Conservation (phyloP, 30 jellyfish, hydroid and myxozoan genomes). For the Phacellophora camtschatica region DNA sequence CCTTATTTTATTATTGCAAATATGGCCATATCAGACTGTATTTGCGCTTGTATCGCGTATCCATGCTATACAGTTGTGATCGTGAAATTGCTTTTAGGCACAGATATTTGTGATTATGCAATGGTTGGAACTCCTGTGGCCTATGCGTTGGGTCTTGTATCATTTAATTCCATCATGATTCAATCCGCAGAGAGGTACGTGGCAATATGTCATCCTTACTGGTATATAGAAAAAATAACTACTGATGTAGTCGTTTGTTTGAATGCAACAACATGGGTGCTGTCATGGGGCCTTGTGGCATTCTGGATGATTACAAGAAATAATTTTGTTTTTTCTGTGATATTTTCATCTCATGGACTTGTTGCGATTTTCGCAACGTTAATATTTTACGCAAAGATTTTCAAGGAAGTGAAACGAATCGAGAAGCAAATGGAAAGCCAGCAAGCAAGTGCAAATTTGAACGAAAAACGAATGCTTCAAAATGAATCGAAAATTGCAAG, state of each 20-base stretch:
- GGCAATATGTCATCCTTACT: constrained; percentile 46
- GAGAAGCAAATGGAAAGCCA: constrained; percentile 31
- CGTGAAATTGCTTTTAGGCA: constrained; percentile 6
- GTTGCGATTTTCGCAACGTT: neutral
- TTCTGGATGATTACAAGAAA: constrained; percentile 21
- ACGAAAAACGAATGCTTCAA: constrained; percentile 17
- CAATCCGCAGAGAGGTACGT: constrained; percentile 52
- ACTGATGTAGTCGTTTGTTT: neutral
- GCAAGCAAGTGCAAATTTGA: constrained; percentile 17
- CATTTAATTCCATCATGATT: constrained; percentile 11
- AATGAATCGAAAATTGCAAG: constrained; percentile 56
- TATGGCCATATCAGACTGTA: constrained; percentile 45
- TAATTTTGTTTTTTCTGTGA: neutral
- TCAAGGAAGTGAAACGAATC: constrained; percentile 31
- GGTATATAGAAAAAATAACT: constrained; percentile 50
- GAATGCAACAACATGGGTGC: constrained; percentile 19
- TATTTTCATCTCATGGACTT: neutral
- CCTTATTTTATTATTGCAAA: constrained; percentile 21
- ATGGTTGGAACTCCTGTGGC: constrained; percentile 25
- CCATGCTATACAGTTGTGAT: constrained; percentile 22
- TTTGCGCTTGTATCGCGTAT: constrained; percentile 26
- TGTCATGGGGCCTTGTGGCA: constrained; percentile 3
- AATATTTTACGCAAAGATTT: neutral
- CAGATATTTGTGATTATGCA: constrained; percentile 51
- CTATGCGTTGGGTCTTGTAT: constrained; percentile 13